Percentiles rank a stretch among this genome's conserved stretches.
phyloP scores from a whole-genome alignment of 2,888 invertebrate genomes.

The Diaprepes abbreviatus region DNA sequence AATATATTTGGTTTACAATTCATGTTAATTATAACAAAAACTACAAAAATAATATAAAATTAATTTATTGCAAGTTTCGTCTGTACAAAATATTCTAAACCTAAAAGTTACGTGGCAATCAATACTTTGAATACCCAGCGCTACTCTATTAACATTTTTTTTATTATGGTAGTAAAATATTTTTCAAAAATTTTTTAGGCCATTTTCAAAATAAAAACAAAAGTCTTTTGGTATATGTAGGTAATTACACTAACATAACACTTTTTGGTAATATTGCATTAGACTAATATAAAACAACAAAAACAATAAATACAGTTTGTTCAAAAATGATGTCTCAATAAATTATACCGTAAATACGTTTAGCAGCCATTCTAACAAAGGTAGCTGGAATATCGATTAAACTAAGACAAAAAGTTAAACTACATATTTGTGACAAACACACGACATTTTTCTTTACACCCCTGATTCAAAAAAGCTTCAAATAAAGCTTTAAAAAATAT shows the following conservation, averaged over 20 bases:
- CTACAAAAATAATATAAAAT: conserved; percentile 25
- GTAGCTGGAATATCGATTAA: not conserved
- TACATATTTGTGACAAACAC: not conserved
- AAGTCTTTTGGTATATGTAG: conserved; percentile 3
- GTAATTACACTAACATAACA: conserved; percentile 9
- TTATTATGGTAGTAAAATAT: not conserved
- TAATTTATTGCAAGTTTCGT: conserved; percentile 34
- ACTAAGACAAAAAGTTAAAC: not conserved
- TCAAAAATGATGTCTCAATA: not conserved
- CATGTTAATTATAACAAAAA: not conserved
- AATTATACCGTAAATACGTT: not conserved
- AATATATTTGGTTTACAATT: too few species aligned
- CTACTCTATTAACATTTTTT: not conserved
- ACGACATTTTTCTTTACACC: not conserved
- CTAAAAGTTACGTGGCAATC: conserved; percentile 39
- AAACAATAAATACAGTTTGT: conserved; percentile 21
- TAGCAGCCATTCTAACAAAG: conserved; percentile 13
- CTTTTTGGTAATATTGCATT: conserved; percentile 24
- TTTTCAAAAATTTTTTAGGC: not conserved
- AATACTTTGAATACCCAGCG: conserved; percentile 29
- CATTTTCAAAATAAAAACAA: conserved; percentile 1
- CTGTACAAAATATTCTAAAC: conserved; percentile 44
- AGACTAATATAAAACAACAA: conserved; percentile 11
- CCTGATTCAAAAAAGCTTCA: not conserved
- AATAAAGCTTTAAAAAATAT: too few species aligned